phyloP scores from a whole-genome alignment of 2,797 vertebrate genomes.

The Cossypha heuglini region DNA sequence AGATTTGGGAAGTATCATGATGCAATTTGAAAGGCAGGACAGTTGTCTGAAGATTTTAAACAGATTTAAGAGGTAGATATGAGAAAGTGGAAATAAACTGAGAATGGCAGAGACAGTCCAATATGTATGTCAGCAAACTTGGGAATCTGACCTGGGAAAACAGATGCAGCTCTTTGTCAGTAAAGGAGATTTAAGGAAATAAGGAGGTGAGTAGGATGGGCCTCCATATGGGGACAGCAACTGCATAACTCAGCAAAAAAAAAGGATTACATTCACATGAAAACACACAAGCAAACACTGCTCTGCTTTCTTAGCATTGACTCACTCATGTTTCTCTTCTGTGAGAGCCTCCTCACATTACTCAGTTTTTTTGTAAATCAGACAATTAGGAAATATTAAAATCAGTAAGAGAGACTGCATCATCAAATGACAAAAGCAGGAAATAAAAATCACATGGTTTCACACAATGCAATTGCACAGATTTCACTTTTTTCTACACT shows the following conservation, averaged over 20 bases:
- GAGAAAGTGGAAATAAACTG: background rate
- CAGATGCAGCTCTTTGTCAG: background rate
- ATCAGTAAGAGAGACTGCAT: background rate
- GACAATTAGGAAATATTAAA: background rate
- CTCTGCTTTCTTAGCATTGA: background rate
- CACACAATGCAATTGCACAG: background rate
- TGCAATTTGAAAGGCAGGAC: background rate
- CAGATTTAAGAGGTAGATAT: background rate
- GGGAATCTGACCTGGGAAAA: background rate
- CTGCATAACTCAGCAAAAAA: background rate
- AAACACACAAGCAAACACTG: background rate
- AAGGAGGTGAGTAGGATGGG: background rate
- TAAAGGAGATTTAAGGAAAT: background rate
- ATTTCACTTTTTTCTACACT: background rate
- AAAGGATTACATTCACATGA: background rate
- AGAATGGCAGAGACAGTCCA: background rate
- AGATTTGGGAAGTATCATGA: background rate
- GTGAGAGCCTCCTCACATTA: background rate
- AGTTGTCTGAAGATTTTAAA: background rate
- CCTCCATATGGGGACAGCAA: background rate
- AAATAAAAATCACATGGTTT: background rate
- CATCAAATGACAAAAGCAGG: background rate
- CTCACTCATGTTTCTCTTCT: background rate
- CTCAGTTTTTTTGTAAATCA: background rate
- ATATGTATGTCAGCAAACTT: background rate